Base-by-base conservation (phyloP, 2,888 invertebrate genomes). In the Mythimna ferrago region DNA sequence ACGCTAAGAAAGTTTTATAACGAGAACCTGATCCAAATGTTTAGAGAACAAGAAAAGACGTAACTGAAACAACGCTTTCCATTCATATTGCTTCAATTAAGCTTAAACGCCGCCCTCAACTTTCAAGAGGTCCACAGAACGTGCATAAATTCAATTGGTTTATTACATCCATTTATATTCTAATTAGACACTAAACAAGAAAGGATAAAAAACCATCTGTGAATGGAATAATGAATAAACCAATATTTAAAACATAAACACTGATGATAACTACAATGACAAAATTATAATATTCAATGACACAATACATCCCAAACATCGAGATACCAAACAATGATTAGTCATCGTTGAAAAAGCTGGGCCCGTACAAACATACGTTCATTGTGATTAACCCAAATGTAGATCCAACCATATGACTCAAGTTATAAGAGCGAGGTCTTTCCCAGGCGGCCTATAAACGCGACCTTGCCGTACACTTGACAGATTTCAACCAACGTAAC, bases 371-470 rank as follows among this genome's bases (percentile, higher is more conserved):
- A 80, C 67, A 84, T 80, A 61, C 62, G 72, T 69, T 53, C 74
- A 86, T 83, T 80, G 78, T 81, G 81, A 86, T 86, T 76, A 76
- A 71, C 76, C 74, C 66, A 82, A 71, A 85, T 80, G 76, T 82
- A 79, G 67, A 69, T 62, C 67, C 38, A 57, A 75, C 48, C 70
- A 73, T 82, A 83, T 75, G 80, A 78, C 78, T 77, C 56, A 80
- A 79, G 73, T 85, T 79, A 84, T 79, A 86, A 81, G 88, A 87
- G 82, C 92, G 88, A 92, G 91, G 91, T 82, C 88, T 74, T 63
- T 66, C 79, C 76, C 71, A 80, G 81, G 65, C 70, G 73, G 63
- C 69, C 78, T 83, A 86, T 81, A 82, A 77, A 76, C 35, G 69
- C 65, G 86, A 81, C 91, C 90, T 89, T 88, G 67, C 10, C 44